Conservation (phyloP, 2,797 vertebrate species). For the Arrhamphus sclerolepis region DNA sequence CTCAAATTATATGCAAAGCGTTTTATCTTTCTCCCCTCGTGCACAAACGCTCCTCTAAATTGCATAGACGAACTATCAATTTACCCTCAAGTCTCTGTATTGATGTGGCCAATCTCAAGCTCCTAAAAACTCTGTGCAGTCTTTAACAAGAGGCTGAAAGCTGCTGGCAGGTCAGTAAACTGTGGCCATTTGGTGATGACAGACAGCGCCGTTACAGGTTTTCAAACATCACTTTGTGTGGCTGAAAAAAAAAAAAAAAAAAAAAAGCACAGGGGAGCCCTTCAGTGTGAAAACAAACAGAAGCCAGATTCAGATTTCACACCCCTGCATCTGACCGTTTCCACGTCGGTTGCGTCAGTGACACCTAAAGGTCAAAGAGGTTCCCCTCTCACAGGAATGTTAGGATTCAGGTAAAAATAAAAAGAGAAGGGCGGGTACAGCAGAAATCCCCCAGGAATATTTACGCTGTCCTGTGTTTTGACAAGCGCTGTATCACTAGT, state of each 20-base stretch:
- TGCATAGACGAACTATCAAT: no score
- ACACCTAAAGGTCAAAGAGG: slow-evolving; percentile 59
- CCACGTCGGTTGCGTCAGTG: slow-evolving; percentile 54
- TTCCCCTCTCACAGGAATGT: slow-evolving; percentile 52
- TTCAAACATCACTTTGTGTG: slow-evolving; percentile 41
- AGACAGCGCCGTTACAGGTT: slow-evolving; percentile 29
- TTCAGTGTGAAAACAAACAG: slow-evolving; percentile 60
- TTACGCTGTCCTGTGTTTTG: slow-evolving; percentile 24
- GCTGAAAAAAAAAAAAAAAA: slow-evolving; percentile 10
- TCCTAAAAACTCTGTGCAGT: slow-evolving; percentile 1
- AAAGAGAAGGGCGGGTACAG: not conserved
- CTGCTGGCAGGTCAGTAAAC: slow-evolving; percentile 12
- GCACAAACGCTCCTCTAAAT: no score
- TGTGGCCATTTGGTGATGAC: slow-evolving; percentile 49
- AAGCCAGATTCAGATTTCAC: slow-evolving; percentile 41
- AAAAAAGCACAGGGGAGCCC: not conserved
- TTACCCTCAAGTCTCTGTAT: no score
- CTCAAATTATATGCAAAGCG: no score
- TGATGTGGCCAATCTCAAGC: slow-evolving; percentile 2
- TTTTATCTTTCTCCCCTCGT: no score
- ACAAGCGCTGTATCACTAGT: slow-evolving; percentile 22
- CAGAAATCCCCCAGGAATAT: slow-evolving; percentile 7
- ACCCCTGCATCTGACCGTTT: slow-evolving; percentile 52
- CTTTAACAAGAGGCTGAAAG: slow-evolving; percentile 2
- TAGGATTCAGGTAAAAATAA: slow-evolving; percentile 44